phyloP scores from a whole-genome alignment of 2,888 invertebrate genomes.

The Phyto melanocephala region DNA sequence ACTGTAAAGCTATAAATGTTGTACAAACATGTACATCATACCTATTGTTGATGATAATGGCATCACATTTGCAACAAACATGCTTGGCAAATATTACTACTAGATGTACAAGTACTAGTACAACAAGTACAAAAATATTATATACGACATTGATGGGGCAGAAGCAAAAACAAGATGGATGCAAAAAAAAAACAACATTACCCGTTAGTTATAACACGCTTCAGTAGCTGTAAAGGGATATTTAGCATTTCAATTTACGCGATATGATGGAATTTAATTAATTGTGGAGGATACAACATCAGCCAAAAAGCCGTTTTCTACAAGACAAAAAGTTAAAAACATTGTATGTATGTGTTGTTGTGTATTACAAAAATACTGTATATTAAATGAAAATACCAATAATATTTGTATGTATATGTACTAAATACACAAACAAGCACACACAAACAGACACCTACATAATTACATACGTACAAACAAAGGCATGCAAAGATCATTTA shows the following conservation, averaged over 20 bases:
- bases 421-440: background rate
- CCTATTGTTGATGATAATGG: slow-evolving; percentile 48
- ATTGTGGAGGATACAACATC: slow-evolving; percentile 37
- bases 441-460: background rate
- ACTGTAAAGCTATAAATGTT: slow-evolving; percentile 28
- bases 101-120: background rate
- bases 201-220: slow-evolving; percentile 51
- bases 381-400: too few relatives aligned
- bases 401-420: background rate
- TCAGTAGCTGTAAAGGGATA: slow-evolving; percentile 51
- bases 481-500: slow-evolving; percentile 8
- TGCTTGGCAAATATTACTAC: slow-evolving; percentile 30
- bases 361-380: too few relatives aligned
- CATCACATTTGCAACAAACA: slow-evolving; percentile 53
- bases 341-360: too few relatives aligned
- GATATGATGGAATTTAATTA: slow-evolving; percentile 62
- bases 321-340: slow-evolving; percentile 31
- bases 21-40: background rate
- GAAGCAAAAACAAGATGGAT: background rate
- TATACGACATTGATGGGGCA: slow-evolving; percentile 4
- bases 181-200: background rate
- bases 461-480: background rate
- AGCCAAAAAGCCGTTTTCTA: background rate
- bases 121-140: background rate
- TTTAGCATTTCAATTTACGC: slow-evolving; percentile 61